These are phyloP conservation scores for Phoxinus phoxinus DNA, from an alignment of 2,113 vertebrate genomes.

Conservation along the genomic window DNA sequence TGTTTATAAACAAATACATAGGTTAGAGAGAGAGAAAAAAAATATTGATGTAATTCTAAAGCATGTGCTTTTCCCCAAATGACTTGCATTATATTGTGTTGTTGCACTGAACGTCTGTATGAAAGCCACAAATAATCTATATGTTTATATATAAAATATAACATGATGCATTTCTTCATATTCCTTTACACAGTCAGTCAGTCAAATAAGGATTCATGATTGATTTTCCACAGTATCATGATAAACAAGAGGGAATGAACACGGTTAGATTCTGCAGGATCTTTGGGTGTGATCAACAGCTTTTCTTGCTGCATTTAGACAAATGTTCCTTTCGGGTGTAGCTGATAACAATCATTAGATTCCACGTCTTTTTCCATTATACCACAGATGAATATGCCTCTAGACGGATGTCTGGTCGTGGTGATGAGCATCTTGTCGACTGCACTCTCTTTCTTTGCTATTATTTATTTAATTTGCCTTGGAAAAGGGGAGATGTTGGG, in stretches of 20 bases:
- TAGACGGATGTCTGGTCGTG: constrained; percentile 13
- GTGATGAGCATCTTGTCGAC: constrained; percentile 24
- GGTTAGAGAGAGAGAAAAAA: background rate
- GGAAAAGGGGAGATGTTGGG: constrained; percentile 31
- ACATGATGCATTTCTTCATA: constrained; percentile 7
- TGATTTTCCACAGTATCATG: constrained; percentile 60
- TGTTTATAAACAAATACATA: background rate
- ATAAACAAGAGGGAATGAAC: constrained; percentile 61
- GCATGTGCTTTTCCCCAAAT: background rate
- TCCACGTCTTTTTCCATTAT: background rate
- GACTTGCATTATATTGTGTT: constrained; percentile 18
- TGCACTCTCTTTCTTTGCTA: background rate
- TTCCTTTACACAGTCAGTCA: background rate
- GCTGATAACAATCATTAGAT: background rate
- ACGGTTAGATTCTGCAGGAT: constrained; percentile 79
- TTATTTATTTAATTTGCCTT: constrained; percentile 40
- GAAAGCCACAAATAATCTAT: background rate
- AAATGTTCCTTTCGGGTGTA: constrained; percentile 63
- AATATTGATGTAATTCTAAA: constrained; percentile 8
- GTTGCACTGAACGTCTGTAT: background rate
- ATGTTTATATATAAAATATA: background rate
- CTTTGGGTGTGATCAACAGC: constrained; percentile 83
- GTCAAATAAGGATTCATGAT: background rate
- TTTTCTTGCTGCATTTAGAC: constrained; percentile 72
- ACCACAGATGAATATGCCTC: background rate